Evolutionary conservation across 2,888 invertebrate species (phyloP).

Genomic region (Luperina nickerlii): DNA sequence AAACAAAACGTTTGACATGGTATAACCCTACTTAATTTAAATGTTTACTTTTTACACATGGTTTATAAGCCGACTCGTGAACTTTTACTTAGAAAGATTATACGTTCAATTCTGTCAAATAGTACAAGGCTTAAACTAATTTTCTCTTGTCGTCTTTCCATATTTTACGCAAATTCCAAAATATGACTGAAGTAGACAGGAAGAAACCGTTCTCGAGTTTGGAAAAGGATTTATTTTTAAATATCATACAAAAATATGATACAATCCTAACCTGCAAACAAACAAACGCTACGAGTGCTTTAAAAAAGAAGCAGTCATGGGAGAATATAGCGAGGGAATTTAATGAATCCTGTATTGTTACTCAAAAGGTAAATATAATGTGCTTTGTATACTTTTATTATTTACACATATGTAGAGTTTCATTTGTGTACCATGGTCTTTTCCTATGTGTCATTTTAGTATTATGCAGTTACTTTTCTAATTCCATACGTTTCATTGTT

Average conservation of each 20-base stretch:
- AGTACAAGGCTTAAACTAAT: too few species aligned
- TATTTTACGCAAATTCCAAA: background rate
- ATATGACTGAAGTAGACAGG: slow-evolving; percentile 13
- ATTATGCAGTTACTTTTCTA: background rate
- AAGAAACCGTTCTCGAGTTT: slow-evolving; percentile 16
- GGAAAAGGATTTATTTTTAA: slow-evolving; percentile 24
- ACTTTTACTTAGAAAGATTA: too few species aligned
- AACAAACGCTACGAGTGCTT: slow-evolving; percentile 23
- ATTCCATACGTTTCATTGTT: background rate
- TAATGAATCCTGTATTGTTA: slow-evolving; percentile 19
- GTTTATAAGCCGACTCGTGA: background rate
- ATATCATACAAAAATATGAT: slow-evolving; percentile 24
- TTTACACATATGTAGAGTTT: slow-evolving; percentile 11
- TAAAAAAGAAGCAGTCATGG: slow-evolving; percentile 20
- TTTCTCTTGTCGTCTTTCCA: too few species aligned
- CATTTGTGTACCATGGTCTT: slow-evolving; percentile 7
- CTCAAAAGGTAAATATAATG: slow-evolving; percentile 18
- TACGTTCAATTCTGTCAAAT: too few species aligned
- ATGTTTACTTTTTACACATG: background rate
- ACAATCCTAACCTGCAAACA: slow-evolving; percentile 11
- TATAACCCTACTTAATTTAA: too few species aligned
- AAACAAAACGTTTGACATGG: too few species aligned
- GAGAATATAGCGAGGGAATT: slow-evolving; percentile 1
- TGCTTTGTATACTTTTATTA: slow-evolving; percentile 12
- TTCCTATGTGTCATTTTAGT: background rate